Conservation (phyloP, 2,888 invertebrate genomes). For the Heliconius sara region DNA sequence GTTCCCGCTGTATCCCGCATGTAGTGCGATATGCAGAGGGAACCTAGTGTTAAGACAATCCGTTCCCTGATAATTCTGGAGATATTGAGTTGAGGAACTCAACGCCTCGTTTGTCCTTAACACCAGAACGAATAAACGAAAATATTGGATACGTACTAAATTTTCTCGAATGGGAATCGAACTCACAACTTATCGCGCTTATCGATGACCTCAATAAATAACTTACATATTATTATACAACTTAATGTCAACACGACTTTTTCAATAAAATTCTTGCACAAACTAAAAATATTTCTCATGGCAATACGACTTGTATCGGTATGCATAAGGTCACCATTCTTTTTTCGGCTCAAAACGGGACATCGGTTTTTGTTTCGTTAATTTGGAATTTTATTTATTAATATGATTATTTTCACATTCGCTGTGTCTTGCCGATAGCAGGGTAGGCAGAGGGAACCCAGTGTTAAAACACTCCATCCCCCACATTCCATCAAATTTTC, state of each 20-base stretch:
- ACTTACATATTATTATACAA: slow-evolving; percentile 1
- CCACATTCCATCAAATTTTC: too few relatives aligned
- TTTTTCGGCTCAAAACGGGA: too few relatives aligned
- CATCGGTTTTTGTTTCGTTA: too few relatives aligned
- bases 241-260: background rate
- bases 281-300: slow-evolving; percentile 27
- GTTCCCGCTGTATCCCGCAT: background rate
- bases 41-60: background rate
- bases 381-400: too few relatives aligned
- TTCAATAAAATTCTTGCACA: slow-evolving; percentile 3
- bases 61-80: background rate
- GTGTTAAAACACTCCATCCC: too few relatives aligned
- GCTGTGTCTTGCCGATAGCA: too few relatives aligned
- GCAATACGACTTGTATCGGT: background rate
- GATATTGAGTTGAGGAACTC: background rate
- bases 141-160: background rate
- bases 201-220: background rate
- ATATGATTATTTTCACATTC: too few relatives aligned
- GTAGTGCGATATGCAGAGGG: background rate
- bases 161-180: background rate
- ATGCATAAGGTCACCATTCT: background rate
- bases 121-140: background rate
- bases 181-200: background rate
- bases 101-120: background rate
- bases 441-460: too few relatives aligned